Percentiles rank a stretch among this genome's conserved stretches.
These are phyloP conservation scores for Sitodiplosis mosellana DNA, from an alignment of 1,140 invertebrate species.

Conservation along the genomic window DNA sequence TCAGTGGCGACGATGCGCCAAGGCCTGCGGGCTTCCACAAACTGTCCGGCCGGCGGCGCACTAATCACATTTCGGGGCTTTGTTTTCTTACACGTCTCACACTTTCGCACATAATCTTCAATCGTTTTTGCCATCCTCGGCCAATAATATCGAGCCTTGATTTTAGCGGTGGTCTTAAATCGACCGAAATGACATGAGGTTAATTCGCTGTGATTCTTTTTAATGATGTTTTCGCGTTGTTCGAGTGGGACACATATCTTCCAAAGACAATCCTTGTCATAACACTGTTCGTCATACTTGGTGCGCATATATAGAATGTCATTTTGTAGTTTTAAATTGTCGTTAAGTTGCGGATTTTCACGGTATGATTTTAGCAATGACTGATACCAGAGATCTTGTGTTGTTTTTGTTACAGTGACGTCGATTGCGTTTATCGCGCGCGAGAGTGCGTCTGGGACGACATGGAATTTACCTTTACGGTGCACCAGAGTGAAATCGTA, in stretches of 20 bases:
- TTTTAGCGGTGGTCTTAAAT: slow-evolving; percentile 9
- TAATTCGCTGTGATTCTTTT: slow-evolving; percentile 4
- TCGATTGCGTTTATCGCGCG: not conserved
- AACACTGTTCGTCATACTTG: slow-evolving; percentile 7
- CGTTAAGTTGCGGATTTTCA: slow-evolving; percentile 2
- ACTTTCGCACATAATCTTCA: slow-evolving; percentile 9
- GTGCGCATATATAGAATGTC: not conserved
- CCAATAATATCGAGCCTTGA: slow-evolving; percentile 13
- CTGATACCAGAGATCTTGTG: not conserved
- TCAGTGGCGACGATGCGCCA: not conserved
- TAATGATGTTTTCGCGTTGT: slow-evolving; percentile 8
- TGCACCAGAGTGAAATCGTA: not conserved
- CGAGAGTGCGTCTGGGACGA: not conserved
- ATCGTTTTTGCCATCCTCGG: slow-evolving; percentile 12
- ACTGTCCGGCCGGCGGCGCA: slow-evolving; percentile 8
- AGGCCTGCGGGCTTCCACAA: not conserved
- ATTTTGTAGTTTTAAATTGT: not conserved
- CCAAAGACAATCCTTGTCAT: slow-evolving; percentile 10
- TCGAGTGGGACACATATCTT: slow-evolving; percentile 9
- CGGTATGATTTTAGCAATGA: too few relatives aligned
- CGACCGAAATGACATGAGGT: slow-evolving; percentile 11
- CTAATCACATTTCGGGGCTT: slow-evolving; percentile 9
- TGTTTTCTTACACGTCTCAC: slow-evolving; percentile 10
- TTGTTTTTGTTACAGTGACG: not conserved
- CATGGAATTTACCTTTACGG: not conserved